phyloP scores from a whole-genome alignment of 1,140 invertebrate genomes.

The Solen grandis region DNA sequence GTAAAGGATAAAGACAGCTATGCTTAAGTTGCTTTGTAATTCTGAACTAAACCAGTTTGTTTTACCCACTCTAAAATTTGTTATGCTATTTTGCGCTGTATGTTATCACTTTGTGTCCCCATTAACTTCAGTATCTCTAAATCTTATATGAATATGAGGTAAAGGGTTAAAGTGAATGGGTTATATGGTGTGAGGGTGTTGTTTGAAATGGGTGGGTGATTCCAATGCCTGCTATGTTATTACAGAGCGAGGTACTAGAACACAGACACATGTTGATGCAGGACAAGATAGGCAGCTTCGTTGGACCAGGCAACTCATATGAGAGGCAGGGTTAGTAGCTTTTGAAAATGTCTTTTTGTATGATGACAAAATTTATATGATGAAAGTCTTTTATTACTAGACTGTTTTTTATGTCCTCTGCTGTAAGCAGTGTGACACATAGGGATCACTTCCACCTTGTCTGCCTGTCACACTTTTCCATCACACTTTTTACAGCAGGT shows the following conservation, averaged over 20 bases:
- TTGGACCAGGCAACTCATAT: slow-evolving; percentile 56
- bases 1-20: too few relatives aligned
- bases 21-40: too few relatives aligned
- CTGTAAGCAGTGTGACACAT: background rate
- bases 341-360: background rate
- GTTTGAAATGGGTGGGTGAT: too few relatives aligned
- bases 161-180: background rate
- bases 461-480: too few relatives aligned
- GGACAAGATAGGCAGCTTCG: slow-evolving; percentile 79
- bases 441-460: too few relatives aligned
- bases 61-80: background rate
- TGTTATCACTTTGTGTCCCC: background rate
- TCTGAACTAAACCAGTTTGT: background rate
- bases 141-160: background rate
- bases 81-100: too few relatives aligned
- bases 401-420: background rate
- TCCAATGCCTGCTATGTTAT: slow-evolving; percentile 10
- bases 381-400: background rate
- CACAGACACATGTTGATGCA: slow-evolving; percentile 70
- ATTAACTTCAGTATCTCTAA: background rate
- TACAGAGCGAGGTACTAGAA: slow-evolving; percentile 62
- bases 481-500: background rate
- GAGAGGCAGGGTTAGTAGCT: slow-evolving; percentile 61
- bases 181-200: background rate
- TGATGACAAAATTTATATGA: background rate